phyloP scores from a whole-genome alignment of 2,113 vertebrate species.

The Platysteira castanea region DNA sequence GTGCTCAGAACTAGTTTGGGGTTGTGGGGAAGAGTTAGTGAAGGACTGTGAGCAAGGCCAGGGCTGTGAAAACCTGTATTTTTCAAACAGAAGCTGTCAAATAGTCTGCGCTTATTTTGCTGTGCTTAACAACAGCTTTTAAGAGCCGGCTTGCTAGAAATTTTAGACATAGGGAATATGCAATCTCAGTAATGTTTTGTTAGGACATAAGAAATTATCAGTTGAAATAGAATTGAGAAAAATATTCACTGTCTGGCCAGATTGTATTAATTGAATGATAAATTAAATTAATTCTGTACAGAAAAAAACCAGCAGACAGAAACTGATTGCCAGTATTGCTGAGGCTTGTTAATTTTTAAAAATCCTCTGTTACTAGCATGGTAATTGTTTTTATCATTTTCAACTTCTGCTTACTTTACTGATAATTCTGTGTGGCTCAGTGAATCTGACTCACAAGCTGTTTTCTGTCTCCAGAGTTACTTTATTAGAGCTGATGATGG shows the following conservation, averaged over 20 bases:
- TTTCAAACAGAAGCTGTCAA: neutral
- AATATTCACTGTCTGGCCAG: neutral
- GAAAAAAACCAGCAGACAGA: neutral
- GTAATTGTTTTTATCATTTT: neutral
- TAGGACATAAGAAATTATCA: neutral
- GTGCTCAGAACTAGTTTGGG: neutral
- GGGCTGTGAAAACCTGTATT: neutral
- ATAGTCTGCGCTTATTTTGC: neutral
- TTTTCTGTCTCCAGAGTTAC: conserved; percentile 74
- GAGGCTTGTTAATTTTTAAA: neutral
- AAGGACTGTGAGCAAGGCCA: neutral
- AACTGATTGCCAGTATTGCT: neutral
- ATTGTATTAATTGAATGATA: neutral
- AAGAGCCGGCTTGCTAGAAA: neutral
- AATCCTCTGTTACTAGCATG: neutral
- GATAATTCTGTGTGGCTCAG: neutral
- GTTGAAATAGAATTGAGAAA: neutral
- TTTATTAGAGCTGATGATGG: conserved; percentile 83
- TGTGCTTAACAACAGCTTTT: neutral
- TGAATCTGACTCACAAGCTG: neutral
- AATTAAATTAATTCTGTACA: neutral
- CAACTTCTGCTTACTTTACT: neutral
- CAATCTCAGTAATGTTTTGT: neutral
- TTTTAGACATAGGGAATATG: neutral
- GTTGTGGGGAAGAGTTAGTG: neutral